Conservation (phyloP, 1,140 invertebrate species). For the Rhagoletis zephyria region DNA sequence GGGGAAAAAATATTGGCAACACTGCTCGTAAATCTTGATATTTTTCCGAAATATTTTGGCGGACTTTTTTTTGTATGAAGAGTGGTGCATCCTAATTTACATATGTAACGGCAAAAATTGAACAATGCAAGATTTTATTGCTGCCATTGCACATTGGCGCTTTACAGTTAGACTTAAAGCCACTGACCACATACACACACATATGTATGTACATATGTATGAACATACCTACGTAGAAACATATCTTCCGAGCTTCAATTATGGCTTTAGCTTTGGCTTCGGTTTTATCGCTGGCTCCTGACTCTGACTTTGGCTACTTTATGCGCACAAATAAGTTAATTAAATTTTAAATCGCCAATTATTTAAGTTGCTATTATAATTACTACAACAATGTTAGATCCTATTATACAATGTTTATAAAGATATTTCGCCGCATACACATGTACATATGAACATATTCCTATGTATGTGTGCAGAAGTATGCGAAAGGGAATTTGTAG, state of each 20-base stretch:
- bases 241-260: background rate
- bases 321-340: conserved; percentile 49
- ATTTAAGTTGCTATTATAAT: conserved; percentile 40
- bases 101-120: background rate
- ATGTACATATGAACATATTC: too few species aligned
- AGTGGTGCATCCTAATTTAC: background rate
- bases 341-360: conserved; percentile 44
- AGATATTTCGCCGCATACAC: conserved; percentile 1
- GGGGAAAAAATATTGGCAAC: background rate
- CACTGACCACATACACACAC: conserved; percentile 4
- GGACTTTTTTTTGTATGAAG: too few species aligned
- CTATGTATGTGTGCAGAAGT: background rate
- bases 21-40: background rate
- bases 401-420: conserved; percentile 30
- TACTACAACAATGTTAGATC: background rate
- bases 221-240: too few species aligned
- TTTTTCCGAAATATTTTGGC: too few species aligned
- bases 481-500: background rate
- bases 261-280: background rate
- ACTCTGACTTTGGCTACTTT: conserved; percentile 32
- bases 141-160: conserved; percentile 14
- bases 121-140: background rate
- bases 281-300: background rate
- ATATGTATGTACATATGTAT: background rate
- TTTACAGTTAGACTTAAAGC: conserved; percentile 1